phyloP scores from a whole-genome alignment of 1,140 invertebrate genomes.

The Oreohelix idahoensis region DNA sequence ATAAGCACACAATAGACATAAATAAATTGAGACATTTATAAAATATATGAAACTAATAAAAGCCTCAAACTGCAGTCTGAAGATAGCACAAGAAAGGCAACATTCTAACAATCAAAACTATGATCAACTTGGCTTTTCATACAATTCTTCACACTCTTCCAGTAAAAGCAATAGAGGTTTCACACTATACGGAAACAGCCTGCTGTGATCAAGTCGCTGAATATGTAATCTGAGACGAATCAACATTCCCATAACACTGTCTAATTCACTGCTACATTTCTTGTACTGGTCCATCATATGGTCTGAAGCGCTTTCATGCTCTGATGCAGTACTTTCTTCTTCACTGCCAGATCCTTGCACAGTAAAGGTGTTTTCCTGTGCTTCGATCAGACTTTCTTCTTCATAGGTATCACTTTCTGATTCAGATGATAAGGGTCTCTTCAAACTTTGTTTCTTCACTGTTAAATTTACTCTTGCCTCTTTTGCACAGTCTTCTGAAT shows the following conservation, averaged over 20 bases:
- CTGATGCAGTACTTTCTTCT: neutral
- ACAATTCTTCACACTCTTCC: neutral
- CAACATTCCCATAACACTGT: constrained; percentile 26
- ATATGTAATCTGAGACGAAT: constrained; percentile 16
- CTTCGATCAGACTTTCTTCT: neutral
- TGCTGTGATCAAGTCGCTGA: neutral
- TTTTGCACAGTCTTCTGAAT: neutral
- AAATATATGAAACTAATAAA: too few species aligned
- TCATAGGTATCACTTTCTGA: neutral
- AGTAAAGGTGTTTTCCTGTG: neutral
- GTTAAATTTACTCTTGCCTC: neutral
- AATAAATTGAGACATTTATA: too few species aligned
- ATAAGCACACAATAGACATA: too few species aligned
- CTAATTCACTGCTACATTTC: neutral
- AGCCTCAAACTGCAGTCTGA: too few species aligned
- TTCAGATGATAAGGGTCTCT: neutral
- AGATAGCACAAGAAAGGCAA: too few species aligned
- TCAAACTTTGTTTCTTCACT: neutral
- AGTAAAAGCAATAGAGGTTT: constrained; percentile 15
- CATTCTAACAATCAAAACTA: too few species aligned
- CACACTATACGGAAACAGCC: constrained; percentile 25
- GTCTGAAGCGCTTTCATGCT: neutral
- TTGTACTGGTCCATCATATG: neutral
- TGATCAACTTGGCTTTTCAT: constrained; percentile 13
- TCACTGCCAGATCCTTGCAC: neutral